phyloP scores from a whole-genome alignment of 2,797 vertebrate species.

The Acanthurus lineatus region DNA sequence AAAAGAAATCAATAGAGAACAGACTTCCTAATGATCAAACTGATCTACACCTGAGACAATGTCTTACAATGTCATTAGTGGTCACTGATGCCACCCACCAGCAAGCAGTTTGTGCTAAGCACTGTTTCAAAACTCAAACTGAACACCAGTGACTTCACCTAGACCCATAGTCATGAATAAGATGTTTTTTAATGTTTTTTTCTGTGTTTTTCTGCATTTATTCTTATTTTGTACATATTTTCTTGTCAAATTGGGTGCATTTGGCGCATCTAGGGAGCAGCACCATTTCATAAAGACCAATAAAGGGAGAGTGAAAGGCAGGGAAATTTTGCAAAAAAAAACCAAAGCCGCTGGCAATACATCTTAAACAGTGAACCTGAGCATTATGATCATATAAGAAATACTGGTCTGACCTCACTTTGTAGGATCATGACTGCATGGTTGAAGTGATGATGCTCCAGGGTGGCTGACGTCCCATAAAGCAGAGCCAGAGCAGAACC shows the following conservation, averaged over 20 bases:
- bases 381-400: background rate
- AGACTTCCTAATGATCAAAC: conserved; percentile 53
- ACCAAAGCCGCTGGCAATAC: background rate
- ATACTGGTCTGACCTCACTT: conserved; percentile 82
- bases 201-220: background rate
- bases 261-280: background rate
- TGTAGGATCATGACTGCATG: conserved; percentile 91
- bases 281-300: background rate
- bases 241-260: background rate
- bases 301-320: background rate
- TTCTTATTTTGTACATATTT: background rate
- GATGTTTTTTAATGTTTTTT: background rate
- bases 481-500: conserved; percentile 87
- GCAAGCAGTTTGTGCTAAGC: conserved; percentile 22
- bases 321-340: background rate
- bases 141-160: background rate
- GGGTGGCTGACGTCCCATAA: conserved; percentile 87
- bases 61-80: conserved; percentile 14
- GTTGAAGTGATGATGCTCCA: conserved; percentile 90
- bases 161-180: background rate
- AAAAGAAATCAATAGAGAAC: conserved; percentile 76
- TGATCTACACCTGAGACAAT: conserved; percentile 49
- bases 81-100: conserved; percentile 24
- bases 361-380: background rate
- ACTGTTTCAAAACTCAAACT: background rate